phyloP scores from a whole-genome alignment of 2,113 vertebrate species.

The Dermatemys mawii region DNA sequence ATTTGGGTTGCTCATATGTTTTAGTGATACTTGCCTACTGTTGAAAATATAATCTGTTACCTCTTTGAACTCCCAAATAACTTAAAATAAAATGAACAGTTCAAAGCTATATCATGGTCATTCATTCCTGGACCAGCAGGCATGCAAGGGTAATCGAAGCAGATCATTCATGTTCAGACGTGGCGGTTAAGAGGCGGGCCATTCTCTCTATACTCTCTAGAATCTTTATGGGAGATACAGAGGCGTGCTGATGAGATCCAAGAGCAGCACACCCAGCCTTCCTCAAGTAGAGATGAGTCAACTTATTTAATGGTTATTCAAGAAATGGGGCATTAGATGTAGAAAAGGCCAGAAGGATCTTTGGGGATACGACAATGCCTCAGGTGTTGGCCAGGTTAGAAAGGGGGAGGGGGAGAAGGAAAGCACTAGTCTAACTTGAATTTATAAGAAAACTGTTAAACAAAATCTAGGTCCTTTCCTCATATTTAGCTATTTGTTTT shows the following conservation, averaged over 20 bases:
- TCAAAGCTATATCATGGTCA: no score
- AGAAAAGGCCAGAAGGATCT: neutral
- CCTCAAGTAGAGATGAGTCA: neutral
- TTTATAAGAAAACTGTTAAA: neutral
- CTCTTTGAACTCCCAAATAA: no score
- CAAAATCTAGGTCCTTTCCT: neutral
- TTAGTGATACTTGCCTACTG: neutral
- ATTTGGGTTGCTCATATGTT: neutral
- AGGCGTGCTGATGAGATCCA: neutral
- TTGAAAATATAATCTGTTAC: no score
- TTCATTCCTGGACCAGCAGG: no score
- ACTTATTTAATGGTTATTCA: neutral
- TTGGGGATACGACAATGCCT: neutral
- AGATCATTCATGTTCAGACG: no score
- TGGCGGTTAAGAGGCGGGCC: neutral
- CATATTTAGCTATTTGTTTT: neutral
- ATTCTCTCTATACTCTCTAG: neutral
- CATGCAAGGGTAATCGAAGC: no score
- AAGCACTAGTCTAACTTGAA: neutral
- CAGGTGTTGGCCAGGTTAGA: neutral
- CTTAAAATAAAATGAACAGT: no score
- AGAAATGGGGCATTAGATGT: neutral
- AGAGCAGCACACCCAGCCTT: neutral
- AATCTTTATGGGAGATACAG: neutral
- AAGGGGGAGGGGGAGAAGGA: neutral